Percentiles rank a stretch among this genome's conserved stretches.
Conservation (phyloP, 2,113 vertebrate genomes). For the Xenopus laevis region DNA sequence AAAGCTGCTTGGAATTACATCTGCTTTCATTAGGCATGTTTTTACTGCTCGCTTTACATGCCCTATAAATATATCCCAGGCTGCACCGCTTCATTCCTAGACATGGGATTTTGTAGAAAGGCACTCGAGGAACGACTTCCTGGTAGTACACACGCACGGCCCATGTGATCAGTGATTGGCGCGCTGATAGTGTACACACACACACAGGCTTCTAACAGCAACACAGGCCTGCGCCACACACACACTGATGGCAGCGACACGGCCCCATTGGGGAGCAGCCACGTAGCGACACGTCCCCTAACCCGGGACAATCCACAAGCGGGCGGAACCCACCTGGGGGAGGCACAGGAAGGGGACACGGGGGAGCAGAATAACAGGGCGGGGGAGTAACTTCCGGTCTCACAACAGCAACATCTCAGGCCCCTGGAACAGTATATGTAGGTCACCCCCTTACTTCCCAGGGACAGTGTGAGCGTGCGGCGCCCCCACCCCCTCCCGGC, state of each 20-base stretch:
- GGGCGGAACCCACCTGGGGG: constrained; percentile 35
- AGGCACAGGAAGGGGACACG: constrained; percentile 21
- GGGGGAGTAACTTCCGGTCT: constrained; percentile 16
- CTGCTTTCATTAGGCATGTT: too few relatives aligned
- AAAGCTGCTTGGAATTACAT: too few relatives aligned
- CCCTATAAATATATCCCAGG: too few relatives aligned
- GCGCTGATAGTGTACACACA: too few relatives aligned
- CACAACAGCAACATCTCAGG: background rate
- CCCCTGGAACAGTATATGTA: constrained; percentile 19
- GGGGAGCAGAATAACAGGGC: background rate
- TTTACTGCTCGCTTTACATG: too few relatives aligned
- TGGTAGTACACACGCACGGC: too few relatives aligned
- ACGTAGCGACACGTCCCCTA: constrained; percentile 27
- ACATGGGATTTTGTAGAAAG: too few relatives aligned
- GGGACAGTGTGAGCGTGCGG: background rate
- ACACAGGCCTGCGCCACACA: too few relatives aligned
- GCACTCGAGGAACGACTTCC: too few relatives aligned
- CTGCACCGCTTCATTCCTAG: too few relatives aligned
- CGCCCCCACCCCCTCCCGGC: background rate
- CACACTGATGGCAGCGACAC: background rate
- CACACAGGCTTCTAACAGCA: too few relatives aligned
- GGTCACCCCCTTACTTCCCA: constrained; percentile 31
- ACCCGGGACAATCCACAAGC: background rate
- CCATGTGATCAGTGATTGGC: too few relatives aligned
- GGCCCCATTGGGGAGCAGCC: constrained; percentile 25